Evolutionary conservation across 1,140 invertebrate species (phyloP).

Genomic region (Wasmannia auropunctata): DNA sequence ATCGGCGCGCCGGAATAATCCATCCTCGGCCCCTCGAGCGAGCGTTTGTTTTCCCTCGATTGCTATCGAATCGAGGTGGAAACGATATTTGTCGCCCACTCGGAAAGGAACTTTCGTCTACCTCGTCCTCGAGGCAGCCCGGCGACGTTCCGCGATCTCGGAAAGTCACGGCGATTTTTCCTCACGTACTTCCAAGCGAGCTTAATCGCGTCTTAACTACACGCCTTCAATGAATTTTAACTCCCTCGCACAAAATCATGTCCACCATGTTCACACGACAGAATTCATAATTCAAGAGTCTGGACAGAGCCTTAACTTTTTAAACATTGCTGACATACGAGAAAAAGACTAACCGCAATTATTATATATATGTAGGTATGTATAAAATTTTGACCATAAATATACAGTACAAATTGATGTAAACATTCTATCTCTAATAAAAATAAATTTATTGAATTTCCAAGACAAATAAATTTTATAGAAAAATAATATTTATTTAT

Average conservation of each 20-base stretch:
- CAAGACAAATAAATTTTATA: too few relatives aligned
- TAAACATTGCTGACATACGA: not conserved
- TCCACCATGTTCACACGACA: not conserved
- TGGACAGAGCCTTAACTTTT: not conserved
- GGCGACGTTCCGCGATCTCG: not conserved
- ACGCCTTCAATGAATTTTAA: not conserved
- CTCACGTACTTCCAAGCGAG: not conserved
- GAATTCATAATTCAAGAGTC: not conserved
- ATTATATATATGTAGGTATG: not conserved
- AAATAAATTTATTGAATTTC: too few relatives aligned
- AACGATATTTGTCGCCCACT: constrained; percentile 71
- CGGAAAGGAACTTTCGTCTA: constrained; percentile 52
- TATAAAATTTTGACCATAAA: too few relatives aligned
- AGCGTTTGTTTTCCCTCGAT: constrained; percentile 73
- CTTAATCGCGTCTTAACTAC: constrained; percentile 31
- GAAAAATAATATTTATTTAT: too few relatives aligned
- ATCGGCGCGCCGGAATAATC: constrained; percentile 57
- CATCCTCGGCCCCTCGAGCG: constrained; percentile 36
- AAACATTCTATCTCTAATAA: too few relatives aligned
- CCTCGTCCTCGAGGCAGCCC: not conserved
- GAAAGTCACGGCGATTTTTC: not conserved
- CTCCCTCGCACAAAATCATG: not conserved
- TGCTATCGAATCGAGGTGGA: constrained; percentile 71
- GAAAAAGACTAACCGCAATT: not conserved
- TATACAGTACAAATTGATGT: too few relatives aligned